These are phyloP conservation scores for Nymphalis c-album DNA, from an alignment of 2,888 invertebrate genomes.

Conservation along the genomic window DNA sequence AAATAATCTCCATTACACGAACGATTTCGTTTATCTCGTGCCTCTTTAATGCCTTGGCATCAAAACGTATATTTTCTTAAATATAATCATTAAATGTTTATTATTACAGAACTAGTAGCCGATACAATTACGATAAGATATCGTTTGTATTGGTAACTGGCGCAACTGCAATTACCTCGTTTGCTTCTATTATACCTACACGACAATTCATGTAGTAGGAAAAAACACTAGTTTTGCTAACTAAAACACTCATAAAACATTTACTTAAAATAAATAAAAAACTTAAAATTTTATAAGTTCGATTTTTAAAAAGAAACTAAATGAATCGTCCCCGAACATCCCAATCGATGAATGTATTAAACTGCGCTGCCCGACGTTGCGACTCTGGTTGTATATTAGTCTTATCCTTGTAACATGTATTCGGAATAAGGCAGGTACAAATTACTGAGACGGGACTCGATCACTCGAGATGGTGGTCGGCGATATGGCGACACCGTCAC, in stretches of 20 bases:
- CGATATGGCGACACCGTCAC: slow-evolving; percentile 68
- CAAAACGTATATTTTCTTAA: slow-evolving; percentile 10
- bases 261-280: no score
- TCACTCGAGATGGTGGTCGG: slow-evolving; percentile 71
- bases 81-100: neutral
- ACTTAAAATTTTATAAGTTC: no score
- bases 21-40: slow-evolving; percentile 24
- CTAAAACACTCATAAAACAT: no score
- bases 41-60: slow-evolving; percentile 7
- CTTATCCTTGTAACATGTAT: slow-evolving; percentile 51
- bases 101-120: neutral
- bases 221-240: no score
- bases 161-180: no score
- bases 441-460: slow-evolving; percentile 68
- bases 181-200: no score
- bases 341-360: slow-evolving; percentile 9
- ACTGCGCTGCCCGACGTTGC: slow-evolving; percentile 19
- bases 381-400: slow-evolving; percentile 41
- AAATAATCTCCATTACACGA: slow-evolving; percentile 27
- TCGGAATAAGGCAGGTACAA: slow-evolving; percentile 70
- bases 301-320: neutral
- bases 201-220: no score
- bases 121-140: neutral
- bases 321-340: neutral
- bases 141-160: no score